These are phyloP conservation scores for Lepidochrysops patricia DNA, from an alignment of 2,888 invertebrate species.

Conservation along the genomic window DNA sequence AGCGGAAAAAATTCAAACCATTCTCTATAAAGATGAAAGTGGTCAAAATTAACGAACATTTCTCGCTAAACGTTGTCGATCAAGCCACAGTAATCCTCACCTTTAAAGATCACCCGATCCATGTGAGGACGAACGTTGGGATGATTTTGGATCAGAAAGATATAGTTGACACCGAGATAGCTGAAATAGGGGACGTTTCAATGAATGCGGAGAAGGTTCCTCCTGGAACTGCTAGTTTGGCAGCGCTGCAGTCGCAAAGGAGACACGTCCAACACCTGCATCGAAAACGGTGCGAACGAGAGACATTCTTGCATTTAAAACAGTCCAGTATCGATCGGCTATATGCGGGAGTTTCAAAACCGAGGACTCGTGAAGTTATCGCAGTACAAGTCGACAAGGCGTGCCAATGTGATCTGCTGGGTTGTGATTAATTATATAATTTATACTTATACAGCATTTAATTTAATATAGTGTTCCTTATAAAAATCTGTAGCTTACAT, in stretches of 20 bases:
- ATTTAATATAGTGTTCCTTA: neutral
- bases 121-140: conserved; percentile 57
- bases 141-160: conserved; percentile 70
- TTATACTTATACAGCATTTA: neutral
- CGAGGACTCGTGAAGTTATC: conserved; percentile 19
- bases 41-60: conserved; percentile 60
- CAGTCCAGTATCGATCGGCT: conserved; percentile 40
- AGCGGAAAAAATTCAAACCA: conserved; percentile 55
- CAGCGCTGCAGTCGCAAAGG: conserved; percentile 45
- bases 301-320: conserved; percentile 35
- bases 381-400: neutral
- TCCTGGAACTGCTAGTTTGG: conserved; percentile 50
- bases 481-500: too few relatives aligned
- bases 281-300: conserved; percentile 37
- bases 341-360: conserved; percentile 36
- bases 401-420: neutral
- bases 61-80: conserved; percentile 55
- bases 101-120: conserved; percentile 53
- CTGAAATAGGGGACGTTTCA: conserved; percentile 35
- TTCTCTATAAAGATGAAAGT: conserved; percentile 67
- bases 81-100: conserved; percentile 56
- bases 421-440: neutral
- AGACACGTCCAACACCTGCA: conserved; percentile 45
- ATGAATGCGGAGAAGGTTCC: conserved; percentile 31
- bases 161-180: conserved; percentile 54